Conservation (phyloP, 2,797 vertebrate genomes). For the Thaleichthys pacificus region DNA sequence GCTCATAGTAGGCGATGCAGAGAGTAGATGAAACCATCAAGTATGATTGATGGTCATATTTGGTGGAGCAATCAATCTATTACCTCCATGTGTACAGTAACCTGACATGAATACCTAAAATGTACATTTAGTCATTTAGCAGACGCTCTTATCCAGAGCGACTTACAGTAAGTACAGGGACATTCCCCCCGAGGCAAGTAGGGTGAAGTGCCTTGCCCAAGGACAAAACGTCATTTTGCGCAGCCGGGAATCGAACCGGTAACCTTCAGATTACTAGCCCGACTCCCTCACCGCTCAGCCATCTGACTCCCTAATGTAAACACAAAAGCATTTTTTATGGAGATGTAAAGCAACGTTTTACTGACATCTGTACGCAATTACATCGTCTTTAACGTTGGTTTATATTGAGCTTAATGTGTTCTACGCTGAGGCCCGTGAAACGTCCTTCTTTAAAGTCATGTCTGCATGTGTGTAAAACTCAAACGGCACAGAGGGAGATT, state of each 20-base stretch:
- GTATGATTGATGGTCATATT: slow-evolving; percentile 20
- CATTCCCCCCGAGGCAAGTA: too few relatives aligned
- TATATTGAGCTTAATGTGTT: slow-evolving; percentile 38
- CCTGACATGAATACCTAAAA: not conserved
- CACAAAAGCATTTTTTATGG: slow-evolving; percentile 16
- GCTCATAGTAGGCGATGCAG: slow-evolving; percentile 9
- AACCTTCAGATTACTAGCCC: too few relatives aligned
- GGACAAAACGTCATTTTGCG: too few relatives aligned
- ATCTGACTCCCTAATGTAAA: too few relatives aligned
- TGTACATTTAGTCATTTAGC: too few relatives aligned
- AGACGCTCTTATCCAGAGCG: too few relatives aligned
- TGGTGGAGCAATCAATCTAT: slow-evolving; percentile 14
- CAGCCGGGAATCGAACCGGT: too few relatives aligned
- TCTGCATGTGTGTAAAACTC: slow-evolving; percentile 52
- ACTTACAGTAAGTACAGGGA: too few relatives aligned
- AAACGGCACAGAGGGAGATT: slow-evolving; percentile 58
- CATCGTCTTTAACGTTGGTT: slow-evolving; percentile 41
- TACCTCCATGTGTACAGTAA: slow-evolving; percentile 24
- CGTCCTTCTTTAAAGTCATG: slow-evolving; percentile 60
- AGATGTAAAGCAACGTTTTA: slow-evolving; percentile 36
- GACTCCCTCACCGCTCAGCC: too few relatives aligned
- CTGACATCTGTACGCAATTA: slow-evolving; percentile 19
- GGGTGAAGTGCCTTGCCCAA: too few relatives aligned
- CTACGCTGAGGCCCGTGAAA: slow-evolving; percentile 65
- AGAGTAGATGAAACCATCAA: slow-evolving; percentile 19